These are phyloP conservation scores for Craterocephalus amniculus DNA, from an alignment of 2,797 vertebrate genomes.

Conservation along the genomic window DNA sequence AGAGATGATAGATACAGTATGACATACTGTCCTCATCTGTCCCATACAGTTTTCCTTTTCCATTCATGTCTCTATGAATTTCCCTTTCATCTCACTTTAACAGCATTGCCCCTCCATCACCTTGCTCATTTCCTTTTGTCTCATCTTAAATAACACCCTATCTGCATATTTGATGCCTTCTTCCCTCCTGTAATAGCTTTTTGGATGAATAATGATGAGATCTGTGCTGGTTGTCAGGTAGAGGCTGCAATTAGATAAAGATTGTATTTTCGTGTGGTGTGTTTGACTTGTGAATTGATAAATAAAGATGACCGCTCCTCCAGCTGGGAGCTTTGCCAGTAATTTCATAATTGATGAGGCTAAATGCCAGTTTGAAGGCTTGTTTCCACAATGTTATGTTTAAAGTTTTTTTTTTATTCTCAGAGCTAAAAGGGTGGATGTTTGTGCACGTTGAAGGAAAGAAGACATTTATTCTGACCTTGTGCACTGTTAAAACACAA, in stretches of 20 bases:
- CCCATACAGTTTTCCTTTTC: neutral
- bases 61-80: constrained; percentile 5
- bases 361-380: constrained; percentile 27
- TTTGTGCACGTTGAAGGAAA: neutral
- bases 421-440: neutral
- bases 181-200: constrained; percentile 31
- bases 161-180: constrained; percentile 57
- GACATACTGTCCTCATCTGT: neutral
- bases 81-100: constrained; percentile 12
- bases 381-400: constrained; percentile 2
- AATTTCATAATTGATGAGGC: constrained; percentile 44
- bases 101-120: neutral
- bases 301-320: constrained; percentile 19
- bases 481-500: neutral
- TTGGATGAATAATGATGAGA: constrained; percentile 51
- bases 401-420: neutral
- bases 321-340: constrained; percentile 7
- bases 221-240: neutral
- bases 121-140: constrained; percentile 35
- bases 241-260: neutral
- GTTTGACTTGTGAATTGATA: constrained; percentile 15
- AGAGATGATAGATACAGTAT: neutral
- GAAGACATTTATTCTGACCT: neutral
- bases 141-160: constrained; percentile 38
- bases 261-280: constrained; percentile 6